Conservation (phyloP, 2,797 vertebrate species). For the Stomatorhinus walkeri region DNA sequence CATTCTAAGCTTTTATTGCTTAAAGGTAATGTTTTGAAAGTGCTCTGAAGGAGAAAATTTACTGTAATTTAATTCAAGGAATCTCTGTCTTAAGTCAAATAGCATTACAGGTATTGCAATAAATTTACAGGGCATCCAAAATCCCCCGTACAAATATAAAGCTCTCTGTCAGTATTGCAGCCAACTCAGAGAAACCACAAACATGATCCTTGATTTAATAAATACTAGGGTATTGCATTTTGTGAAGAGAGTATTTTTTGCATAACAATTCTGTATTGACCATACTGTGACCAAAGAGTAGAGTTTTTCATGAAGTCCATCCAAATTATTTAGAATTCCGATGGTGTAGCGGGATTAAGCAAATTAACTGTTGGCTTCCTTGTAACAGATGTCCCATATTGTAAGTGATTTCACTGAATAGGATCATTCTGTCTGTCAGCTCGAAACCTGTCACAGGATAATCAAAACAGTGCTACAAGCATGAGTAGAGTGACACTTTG, state of each 20-base stretch:
- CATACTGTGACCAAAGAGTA: neutral
- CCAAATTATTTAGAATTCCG: neutral
- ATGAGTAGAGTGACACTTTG: neutral
- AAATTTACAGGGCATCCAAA: neutral
- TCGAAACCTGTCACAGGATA: neutral
- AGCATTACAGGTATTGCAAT: slow-evolving; percentile 9
- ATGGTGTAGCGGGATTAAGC: neutral
- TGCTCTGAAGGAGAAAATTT: slow-evolving; percentile 2
- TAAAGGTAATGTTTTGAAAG: neutral
- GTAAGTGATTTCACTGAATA: neutral
- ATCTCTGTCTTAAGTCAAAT: slow-evolving; percentile 4
- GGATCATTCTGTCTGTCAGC: neutral
- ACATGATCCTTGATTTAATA: neutral
- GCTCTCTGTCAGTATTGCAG: neutral
- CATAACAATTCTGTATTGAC: neutral
- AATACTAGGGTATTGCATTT: neutral
- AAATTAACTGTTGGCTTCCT: neutral
- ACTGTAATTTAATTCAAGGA: slow-evolving; percentile 2
- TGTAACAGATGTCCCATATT: neutral
- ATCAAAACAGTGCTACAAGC: neutral
- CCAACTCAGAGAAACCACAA: neutral
- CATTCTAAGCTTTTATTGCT: slow-evolving; percentile 5
- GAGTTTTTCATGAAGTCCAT: neutral
- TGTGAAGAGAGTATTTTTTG: neutral
- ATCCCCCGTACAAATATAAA: neutral